Conservation (phyloP, 2,113 vertebrate species). For the Porphyrio hochstetteri region DNA sequence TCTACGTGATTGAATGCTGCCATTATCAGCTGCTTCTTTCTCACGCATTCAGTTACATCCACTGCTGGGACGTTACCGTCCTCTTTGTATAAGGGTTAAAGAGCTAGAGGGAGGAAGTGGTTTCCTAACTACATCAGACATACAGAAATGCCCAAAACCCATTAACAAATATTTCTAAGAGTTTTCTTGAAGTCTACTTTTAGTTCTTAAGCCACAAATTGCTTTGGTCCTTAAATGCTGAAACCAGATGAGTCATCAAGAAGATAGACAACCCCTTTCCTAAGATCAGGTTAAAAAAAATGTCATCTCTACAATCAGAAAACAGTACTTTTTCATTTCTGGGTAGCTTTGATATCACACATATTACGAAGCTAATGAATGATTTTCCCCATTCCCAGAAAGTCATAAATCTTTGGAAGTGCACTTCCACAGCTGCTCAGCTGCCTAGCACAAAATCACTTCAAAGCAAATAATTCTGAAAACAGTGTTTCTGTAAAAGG, state of each 20-base stretch:
- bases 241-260: neutral
- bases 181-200: neutral
- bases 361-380: neutral
- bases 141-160: neutral
- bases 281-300: neutral
- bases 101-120: neutral
- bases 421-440: neutral
- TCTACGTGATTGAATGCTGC: neutral
- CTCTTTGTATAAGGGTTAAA: neutral
- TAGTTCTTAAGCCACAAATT: neutral
- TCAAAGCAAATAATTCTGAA: neutral
- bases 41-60: neutral
- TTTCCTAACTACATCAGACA: neutral
- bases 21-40: neutral
- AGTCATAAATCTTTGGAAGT: neutral
- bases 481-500: neutral
- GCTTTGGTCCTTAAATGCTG: neutral
- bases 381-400: neutral
- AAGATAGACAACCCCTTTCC: neutral
- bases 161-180: neutral
- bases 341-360: neutral
- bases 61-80: neutral
- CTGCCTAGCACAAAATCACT: neutral
- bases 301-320: neutral
- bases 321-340: neutral